These are phyloP conservation scores for Theodoxus fluviatilis DNA, from an alignment of 2,888 invertebrate genomes.

Conservation along the genomic window DNA sequence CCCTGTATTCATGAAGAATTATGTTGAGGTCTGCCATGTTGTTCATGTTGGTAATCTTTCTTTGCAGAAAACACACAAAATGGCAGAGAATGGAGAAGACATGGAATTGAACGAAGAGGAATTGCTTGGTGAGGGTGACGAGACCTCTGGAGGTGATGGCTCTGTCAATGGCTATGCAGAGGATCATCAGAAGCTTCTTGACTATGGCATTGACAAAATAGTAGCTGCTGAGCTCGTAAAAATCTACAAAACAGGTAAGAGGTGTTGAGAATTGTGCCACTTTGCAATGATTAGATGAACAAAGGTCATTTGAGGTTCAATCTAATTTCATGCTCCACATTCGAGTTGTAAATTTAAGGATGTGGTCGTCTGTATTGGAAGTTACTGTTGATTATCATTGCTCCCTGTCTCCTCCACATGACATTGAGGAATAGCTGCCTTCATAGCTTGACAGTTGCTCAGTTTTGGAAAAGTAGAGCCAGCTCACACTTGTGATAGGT, in stretches of 20 bases:
- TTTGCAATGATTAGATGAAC: not conserved
- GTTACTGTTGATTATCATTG: not conserved
- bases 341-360: not conserved
- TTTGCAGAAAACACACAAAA: constrained; percentile 42
- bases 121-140: constrained; percentile 30
- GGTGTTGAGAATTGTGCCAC: not conserved
- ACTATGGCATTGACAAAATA: constrained; percentile 94
- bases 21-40: constrained; percentile 18
- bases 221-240: constrained; percentile 94
- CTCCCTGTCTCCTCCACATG: too few relatives aligned
- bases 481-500: too few relatives aligned
- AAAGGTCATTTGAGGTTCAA: not conserved
- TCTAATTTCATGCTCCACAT: too few relatives aligned
- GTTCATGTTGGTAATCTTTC: not conserved
- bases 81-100: constrained; percentile 39
- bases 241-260: constrained; percentile 88
- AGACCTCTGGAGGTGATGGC: constrained; percentile 34
- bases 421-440: too few relatives aligned
- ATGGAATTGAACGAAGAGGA: constrained; percentile 38
- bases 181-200: constrained; percentile 92
- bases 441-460: too few relatives aligned
- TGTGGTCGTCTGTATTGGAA: not conserved
- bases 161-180: constrained; percentile 69
- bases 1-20: not conserved
- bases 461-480: too few relatives aligned